A percentile compares a stretch with the other conserved stretches of the same genome.
Conservation (phyloP, 1,140 invertebrate genomes). For the Macrotrachela quadricornifera region DNA sequence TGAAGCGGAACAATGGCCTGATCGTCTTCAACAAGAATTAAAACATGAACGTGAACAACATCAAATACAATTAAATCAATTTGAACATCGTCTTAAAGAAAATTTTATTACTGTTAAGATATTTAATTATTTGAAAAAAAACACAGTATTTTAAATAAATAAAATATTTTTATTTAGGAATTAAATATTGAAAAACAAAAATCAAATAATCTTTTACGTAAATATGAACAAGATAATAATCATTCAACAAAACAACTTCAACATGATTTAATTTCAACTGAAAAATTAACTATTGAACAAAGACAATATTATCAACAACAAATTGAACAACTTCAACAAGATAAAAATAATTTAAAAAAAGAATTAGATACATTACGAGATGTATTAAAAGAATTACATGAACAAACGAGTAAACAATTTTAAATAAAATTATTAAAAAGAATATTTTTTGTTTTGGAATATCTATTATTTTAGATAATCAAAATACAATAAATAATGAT, state of each 20-base stretch:
- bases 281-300: conserved; percentile 1
- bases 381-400: conserved; percentile 7
- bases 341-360: conserved; percentile 1
- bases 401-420: not conserved
- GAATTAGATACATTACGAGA: conserved; percentile 1
- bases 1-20: conserved; percentile 1
- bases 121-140: not conserved
- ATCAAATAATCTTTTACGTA: not conserved
- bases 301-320: conserved; percentile 1
- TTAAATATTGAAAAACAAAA: conserved; percentile 7
- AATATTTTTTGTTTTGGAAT: too few relatives aligned
- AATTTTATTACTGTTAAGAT: not conserved
- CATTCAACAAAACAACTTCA: too few relatives aligned
- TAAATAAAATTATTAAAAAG: too few relatives aligned
- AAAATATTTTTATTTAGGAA: not conserved
- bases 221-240: not conserved
- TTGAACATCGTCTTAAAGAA: not conserved
- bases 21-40: not conserved
- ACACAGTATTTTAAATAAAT: not conserved
- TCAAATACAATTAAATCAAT: not conserved
- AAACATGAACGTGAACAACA: conserved; percentile 1
- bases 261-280: not conserved
- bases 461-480: too few relatives aligned
- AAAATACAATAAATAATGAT: too few relatives aligned
- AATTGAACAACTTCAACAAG: not conserved